Evolutionary conservation across 2,113 vertebrate species (phyloP).

Genomic region (Antigone vipio): DNA sequence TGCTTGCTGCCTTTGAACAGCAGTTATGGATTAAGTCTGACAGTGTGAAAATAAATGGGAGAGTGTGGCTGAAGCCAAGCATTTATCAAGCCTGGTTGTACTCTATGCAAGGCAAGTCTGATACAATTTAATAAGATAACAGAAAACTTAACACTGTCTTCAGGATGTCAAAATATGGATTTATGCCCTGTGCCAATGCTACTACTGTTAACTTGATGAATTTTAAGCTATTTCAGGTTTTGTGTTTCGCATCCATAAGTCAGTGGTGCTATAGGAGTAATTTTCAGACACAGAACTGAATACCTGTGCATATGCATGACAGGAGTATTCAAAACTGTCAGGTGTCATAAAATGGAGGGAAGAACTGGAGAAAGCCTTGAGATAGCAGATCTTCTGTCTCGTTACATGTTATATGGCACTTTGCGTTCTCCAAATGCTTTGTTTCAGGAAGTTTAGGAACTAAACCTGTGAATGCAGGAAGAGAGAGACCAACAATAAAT

Average conservation of each 20-base stretch:
- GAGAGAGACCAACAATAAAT: neutral
- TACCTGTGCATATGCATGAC: neutral
- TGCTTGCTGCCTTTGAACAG: conserved; percentile 15
- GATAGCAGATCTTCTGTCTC: neutral
- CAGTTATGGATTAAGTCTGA: conserved; percentile 58
- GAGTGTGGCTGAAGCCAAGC: conserved; percentile 23
- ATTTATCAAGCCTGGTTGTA: conserved; percentile 51
- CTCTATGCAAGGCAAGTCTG: conserved; percentile 13
- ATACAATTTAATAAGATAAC: conserved; percentile 59
- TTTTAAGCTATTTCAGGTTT: conserved; percentile 5
- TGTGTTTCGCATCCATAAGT: neutral
- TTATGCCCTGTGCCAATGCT: neutral
- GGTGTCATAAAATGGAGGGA: neutral
- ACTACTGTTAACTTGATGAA: conserved; percentile 16
- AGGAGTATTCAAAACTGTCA: neutral
- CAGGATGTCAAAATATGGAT: conserved; percentile 46
- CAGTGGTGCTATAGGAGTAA: neutral
- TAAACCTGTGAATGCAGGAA: neutral
- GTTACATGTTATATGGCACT: neutral
- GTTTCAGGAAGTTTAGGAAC: neutral
- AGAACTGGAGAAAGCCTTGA: neutral
- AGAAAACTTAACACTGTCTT: conserved; percentile 36
- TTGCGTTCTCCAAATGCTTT: neutral
- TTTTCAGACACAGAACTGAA: neutral
- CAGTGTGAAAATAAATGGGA: conserved; percentile 59